These are phyloP conservation scores for Chloroclystis v-ata DNA, from an alignment of 2,888 invertebrate species.

Conservation along the genomic window DNA sequence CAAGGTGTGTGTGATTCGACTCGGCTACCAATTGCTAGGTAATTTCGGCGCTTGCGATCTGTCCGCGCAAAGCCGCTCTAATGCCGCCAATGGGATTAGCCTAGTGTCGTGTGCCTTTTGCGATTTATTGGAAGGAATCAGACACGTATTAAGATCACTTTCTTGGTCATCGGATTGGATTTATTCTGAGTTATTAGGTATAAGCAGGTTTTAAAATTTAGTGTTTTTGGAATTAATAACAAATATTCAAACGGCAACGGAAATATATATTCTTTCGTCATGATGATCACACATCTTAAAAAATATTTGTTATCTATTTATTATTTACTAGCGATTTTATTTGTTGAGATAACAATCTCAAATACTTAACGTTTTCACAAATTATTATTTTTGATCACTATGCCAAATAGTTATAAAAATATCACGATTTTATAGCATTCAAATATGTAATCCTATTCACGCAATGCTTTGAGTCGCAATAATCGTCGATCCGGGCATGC, in stretches of 20 bases:
- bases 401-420: no score
- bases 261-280: no score
- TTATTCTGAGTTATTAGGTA: neutral
- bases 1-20: constrained; percentile 71
- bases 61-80: constrained; percentile 74
- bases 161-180: constrained; percentile 21
- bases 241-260: no score
- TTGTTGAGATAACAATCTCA: no score
- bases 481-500: constrained; percentile 27
- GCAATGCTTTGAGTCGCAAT: constrained; percentile 8
- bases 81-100: constrained; percentile 76
- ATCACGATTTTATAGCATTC: no score
- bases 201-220: neutral
- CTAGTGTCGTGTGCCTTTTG: constrained; percentile 64
- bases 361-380: no score
- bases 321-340: no score
- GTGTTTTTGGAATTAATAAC: no score
- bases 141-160: constrained; percentile 50
- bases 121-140: constrained; percentile 70
- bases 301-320: no score
- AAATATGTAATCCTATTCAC: no score
- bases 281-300: no score
- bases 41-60: constrained; percentile 75
- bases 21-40: constrained; percentile 76
- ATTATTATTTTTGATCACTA: no score